Evolutionary conservation across 2,888 invertebrate genomes (phyloP).

Genomic region (Pyrgus malvae): DNA sequence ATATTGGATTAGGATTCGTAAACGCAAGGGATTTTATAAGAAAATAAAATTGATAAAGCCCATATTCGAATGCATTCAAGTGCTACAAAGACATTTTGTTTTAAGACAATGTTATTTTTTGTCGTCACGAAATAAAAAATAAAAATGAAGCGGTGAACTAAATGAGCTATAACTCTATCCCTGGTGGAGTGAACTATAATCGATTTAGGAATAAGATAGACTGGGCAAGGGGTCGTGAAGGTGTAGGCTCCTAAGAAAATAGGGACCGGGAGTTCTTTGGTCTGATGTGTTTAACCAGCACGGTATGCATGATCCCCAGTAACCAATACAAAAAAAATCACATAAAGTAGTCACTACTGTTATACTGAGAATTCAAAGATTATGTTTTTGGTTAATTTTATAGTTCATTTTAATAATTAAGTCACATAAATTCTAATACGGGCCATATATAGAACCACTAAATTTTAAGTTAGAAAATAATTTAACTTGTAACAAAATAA

Average conservation of each 20-base stretch:
- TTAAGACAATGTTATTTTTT: conserved; percentile 1
- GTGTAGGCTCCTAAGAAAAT: conserved; percentile 28
- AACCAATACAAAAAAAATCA: conserved; percentile 34
- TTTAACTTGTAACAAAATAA: too few species aligned
- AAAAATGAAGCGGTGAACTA: conserved; percentile 36
- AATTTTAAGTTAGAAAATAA: too few species aligned
- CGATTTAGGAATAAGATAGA: background rate
- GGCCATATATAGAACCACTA: too few species aligned
- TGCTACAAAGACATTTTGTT: conserved; percentile 15
- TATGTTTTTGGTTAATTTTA: conserved; percentile 38
- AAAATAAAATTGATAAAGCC: conserved; percentile 21
- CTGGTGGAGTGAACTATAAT: background rate
- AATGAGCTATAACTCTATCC: conserved; percentile 26
- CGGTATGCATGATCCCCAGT: conserved; percentile 22
- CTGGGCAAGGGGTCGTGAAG: conserved; percentile 24
- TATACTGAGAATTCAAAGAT: conserved; percentile 50
- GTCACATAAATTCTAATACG: too few species aligned
- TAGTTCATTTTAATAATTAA: too few species aligned
- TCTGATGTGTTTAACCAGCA: background rate
- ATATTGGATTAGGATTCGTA: conserved; percentile 1
- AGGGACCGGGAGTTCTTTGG: conserved; percentile 23
- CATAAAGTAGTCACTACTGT: conserved; percentile 49
- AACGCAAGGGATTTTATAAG: conserved; percentile 8
- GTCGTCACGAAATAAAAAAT: conserved; percentile 26
- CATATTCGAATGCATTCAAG: conserved; percentile 12